Conservation (phyloP, 2,797 vertebrate genomes). For the Synanceia verrucosa region DNA sequence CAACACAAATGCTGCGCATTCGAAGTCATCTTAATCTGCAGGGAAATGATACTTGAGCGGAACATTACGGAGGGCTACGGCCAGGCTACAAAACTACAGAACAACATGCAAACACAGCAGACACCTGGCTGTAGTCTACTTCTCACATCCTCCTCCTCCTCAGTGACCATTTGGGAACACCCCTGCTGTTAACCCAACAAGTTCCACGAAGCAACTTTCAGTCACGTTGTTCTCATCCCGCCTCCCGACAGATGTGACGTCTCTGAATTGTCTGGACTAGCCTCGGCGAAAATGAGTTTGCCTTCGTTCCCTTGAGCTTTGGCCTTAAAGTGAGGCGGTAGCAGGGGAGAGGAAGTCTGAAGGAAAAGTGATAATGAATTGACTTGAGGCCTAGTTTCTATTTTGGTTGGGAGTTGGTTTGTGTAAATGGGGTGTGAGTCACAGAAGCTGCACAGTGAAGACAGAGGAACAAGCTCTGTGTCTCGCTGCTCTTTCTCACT, state of each 20-base stretch:
- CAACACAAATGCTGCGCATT: too few relatives aligned
- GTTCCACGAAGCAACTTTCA: not conserved
- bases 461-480: constrained; percentile 18
- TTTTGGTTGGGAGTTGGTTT: constrained; percentile 70
- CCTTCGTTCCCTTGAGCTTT: constrained; percentile 57
- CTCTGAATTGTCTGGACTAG: constrained; percentile 44
- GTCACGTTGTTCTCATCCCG: not conserved
- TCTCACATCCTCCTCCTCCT: not conserved
- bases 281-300: constrained; percentile 67
- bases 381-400: constrained; percentile 80
- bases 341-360: constrained; percentile 58
- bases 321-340: constrained; percentile 46
- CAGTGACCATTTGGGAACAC: not conserved
- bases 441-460: constrained; percentile 41
- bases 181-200: not conserved
- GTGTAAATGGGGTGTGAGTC: constrained; percentile 63
- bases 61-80: too few relatives aligned
- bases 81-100: not conserved
- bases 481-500: not conserved
- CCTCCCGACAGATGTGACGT: constrained; percentile 12
- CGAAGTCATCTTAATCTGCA: too few relatives aligned
- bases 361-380: constrained; percentile 75
- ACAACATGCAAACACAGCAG: not conserved
- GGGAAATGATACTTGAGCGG: too few relatives aligned
- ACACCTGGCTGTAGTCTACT: not conserved